Evolutionary conservation across 2,113 vertebrate genomes (phyloP), one percentile per base, ranked within the genome.

Genomic region (Brachypteracias leptosomus): DNA sequence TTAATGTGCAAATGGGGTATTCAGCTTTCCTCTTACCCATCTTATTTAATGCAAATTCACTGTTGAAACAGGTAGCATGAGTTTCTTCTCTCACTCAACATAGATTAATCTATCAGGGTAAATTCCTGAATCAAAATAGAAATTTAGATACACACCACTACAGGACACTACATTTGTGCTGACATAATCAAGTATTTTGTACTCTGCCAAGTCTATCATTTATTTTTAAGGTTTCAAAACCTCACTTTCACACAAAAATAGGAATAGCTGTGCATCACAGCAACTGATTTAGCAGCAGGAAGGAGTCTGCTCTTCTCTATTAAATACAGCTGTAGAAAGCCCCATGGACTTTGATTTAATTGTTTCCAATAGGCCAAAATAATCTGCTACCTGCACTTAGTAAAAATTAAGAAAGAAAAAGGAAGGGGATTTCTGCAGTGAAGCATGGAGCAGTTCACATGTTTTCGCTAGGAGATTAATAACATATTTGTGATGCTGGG

Each of bases 1-100:
- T 97, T 94, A 96, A 97, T 93, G 91, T 97, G 95, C 95, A 97
- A 97, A 97, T 97, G 63, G 93, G 26, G 84, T 76, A 93, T 89
- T 95, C 76, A 77, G 80, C 76, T 73, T 93, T 90, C 81, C 68
- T 90, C 72, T 88, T 61, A 80, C 85, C 88, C 88, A 80, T 85
- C 92, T 95, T 89, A 92, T 93, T 94, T 95, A 89, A 95, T 94
- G 93, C 93, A 95, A 74, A 97, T 93, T 95, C 85, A 84, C 91
- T 86, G 46, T 75, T 83, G 83, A 96, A 96, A 79, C 77, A 87
- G 89, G 93, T 96, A 97, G 87, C 25, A 44, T 36, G 44, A 88
- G 75, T 90, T 83, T 82, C 75, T 87, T 71, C 81, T 93, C 75
- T 72, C 61, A 31, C 89, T 59, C 77, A 81, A 84, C 85, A 63